A percentile compares a stretch with the other conserved stretches of the same genome.
phyloP scores from a whole-genome alignment of 2,888 invertebrate genomes.

The Agriopis aurantiaria region DNA sequence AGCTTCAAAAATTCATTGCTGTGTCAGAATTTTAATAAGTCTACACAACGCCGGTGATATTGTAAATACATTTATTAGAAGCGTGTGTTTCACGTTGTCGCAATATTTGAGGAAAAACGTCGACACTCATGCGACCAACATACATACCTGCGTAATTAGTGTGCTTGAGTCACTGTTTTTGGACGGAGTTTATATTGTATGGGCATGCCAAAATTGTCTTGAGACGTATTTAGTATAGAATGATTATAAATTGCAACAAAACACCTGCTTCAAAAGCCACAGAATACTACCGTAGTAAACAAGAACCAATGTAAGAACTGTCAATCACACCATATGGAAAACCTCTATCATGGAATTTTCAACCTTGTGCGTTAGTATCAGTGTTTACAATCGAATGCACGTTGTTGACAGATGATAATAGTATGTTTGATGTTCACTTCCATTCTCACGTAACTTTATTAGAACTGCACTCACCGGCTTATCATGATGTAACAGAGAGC shows the following conservation, averaged over 20 bases:
- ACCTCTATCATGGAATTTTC: conserved; percentile 18
- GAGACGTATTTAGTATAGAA: neutral
- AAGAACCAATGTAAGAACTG: conserved; percentile 6
- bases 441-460: conserved; percentile 24
- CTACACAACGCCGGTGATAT: conserved; percentile 2
- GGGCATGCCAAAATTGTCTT: neutral
- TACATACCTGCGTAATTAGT: neutral
- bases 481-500: conserved; percentile 73
- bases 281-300: neutral
- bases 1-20: conserved; percentile 3
- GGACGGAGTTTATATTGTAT: neutral
- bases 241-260: neutral
- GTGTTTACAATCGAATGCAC: conserved; percentile 25
- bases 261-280: neutral
- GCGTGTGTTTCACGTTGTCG: neutral
- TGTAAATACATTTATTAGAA: neutral
- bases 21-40: conserved; percentile 2
- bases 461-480: conserved; percentile 75
- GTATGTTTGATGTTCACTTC: conserved; percentile 18
- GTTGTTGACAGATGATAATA: conserved; percentile 32
- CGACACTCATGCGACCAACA: neutral
- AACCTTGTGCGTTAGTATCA: conserved; percentile 11
- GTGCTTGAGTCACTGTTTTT: conserved; percentile 1
- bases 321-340: conserved; percentile 23
- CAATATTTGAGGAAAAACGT: conserved; percentile 9